Evolutionary conservation across 2,888 invertebrate species (phyloP).

Genomic region (Drosophila subquinaria): DNA sequence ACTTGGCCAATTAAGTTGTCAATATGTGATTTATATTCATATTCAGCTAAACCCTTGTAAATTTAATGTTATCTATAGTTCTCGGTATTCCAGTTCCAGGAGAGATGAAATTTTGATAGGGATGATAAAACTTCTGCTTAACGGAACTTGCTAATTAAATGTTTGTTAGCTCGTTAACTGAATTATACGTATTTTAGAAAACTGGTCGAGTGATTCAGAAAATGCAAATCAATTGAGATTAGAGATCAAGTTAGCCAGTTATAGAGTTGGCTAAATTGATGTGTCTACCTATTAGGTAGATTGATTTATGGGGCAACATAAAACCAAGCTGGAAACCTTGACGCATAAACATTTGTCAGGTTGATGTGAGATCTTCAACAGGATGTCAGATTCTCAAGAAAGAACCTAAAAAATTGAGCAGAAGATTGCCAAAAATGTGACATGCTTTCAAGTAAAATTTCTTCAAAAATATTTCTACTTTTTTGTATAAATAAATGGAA

Average conservation of each 20-base stretch:
- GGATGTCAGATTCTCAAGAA: conserved; percentile 19
- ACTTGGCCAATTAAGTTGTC: conserved; percentile 53
- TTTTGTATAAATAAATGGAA: conserved; percentile 18
- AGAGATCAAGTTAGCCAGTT: conserved; percentile 14
- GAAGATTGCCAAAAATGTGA: conserved; percentile 43
- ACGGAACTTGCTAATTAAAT: conserved; percentile 23
- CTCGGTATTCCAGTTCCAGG: conserved; percentile 8
- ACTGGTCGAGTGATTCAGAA: conserved; percentile 11
- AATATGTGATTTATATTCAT: conserved; percentile 43
- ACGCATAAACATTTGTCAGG: conserved; percentile 37
- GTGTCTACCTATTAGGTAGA: conserved; percentile 41
- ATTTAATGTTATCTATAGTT: background rate
- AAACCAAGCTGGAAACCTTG: conserved; percentile 16
- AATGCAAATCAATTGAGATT: conserved; percentile 46
- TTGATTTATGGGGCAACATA: conserved; percentile 53
- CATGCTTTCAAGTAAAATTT: conserved; percentile 27
- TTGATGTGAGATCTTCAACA: conserved; percentile 8
- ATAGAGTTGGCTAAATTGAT: conserved; percentile 40
- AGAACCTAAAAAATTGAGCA: background rate
- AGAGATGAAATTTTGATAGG: conserved; percentile 10
- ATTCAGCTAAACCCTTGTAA: conserved; percentile 8
- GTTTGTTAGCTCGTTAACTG: background rate
- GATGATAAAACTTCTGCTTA: conserved; percentile 18
- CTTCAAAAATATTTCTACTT: conserved; percentile 35
- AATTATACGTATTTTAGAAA: background rate